Evolutionary conservation across 1,140 invertebrate genomes (phyloP), one percentile per base, ranked within the genome.

Genomic region (Delia radicum): DNA sequence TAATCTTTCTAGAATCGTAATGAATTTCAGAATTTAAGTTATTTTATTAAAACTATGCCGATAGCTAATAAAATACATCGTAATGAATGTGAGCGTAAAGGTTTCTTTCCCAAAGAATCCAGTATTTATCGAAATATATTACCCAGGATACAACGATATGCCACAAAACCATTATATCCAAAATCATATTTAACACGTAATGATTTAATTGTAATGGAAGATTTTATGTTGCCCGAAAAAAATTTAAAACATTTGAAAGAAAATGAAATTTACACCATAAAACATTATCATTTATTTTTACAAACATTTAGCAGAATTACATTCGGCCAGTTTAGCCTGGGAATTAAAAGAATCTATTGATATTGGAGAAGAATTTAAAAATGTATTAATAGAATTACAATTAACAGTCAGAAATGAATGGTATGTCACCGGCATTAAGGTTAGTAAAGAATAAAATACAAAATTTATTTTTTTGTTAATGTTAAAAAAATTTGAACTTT

Each of bases 171-270:
- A 21, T 76, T 85, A 0, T 85, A 63, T 77, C 79, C 83, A 0
- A 46, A 73, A 21, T 83, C 80, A 18, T 84, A 75, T 18, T 80
- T 81, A 31, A 77, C 76, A 46, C 77, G 83, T 0, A 46, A 74
- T 2, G 82, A 88, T 77, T 18, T 87, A 3, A 72, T 88, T 15
- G 82, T 89, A 0, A 74, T 88, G 2, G 87, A 88, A 65, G 87
- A 89, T 31, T 77, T 88, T 1, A 62, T 74, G 0, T 4, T 27
- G 0, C 46, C 75, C 0, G 84, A 82, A 21, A 85, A 87, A 15
- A 42, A 46, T 12, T 62, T 74, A 4, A 42, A 26, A 4, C 80
- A 85, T 6, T 77, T 84, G 6, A 74, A 77, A 0, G 10, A 73
- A 0, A 78, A 79, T 1, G 80, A 87, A 0, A 79, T 78, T 5